Evolutionary conservation across 2,888 invertebrate genomes (phyloP).

Genomic region (Cephonodes hylas): DNA sequence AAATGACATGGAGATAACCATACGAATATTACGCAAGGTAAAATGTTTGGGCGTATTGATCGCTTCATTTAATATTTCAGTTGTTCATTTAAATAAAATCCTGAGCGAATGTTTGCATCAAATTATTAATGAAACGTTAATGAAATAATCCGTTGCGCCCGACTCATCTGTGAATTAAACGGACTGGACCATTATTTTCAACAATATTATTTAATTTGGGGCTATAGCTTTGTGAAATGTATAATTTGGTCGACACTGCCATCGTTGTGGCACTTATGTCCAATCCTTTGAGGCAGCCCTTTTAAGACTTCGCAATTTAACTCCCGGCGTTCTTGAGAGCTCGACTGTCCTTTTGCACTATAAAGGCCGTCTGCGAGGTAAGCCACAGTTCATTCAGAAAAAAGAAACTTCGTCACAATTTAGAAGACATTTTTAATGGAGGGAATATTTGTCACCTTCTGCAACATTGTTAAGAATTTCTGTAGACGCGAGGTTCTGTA

Average conservation of each 20-base stretch:
- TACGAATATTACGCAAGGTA: not conserved
- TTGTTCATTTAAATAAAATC: constrained; percentile 10
- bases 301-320: not conserved
- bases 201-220: not conserved
- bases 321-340: not conserved
- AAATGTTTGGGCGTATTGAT: not conserved
- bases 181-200: not conserved
- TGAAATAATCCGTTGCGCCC: not conserved
- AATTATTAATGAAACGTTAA: constrained; percentile 12
- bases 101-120: constrained; percentile 1
- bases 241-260: not conserved
- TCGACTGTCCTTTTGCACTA: not conserved
- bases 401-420: not conserved
- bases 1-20: not conserved
- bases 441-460: not conserved
- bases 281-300: not conserved
- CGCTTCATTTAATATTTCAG: not conserved
- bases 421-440: not conserved
- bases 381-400: not conserved
- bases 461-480: not conserved
- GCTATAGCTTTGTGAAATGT: not conserved
- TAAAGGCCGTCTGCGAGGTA: not conserved
- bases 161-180: not conserved
- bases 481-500: not conserved
- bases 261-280: not conserved